Base-by-base conservation (phyloP, 2,113 vertebrate species). In the Cavia aperea region DNA sequence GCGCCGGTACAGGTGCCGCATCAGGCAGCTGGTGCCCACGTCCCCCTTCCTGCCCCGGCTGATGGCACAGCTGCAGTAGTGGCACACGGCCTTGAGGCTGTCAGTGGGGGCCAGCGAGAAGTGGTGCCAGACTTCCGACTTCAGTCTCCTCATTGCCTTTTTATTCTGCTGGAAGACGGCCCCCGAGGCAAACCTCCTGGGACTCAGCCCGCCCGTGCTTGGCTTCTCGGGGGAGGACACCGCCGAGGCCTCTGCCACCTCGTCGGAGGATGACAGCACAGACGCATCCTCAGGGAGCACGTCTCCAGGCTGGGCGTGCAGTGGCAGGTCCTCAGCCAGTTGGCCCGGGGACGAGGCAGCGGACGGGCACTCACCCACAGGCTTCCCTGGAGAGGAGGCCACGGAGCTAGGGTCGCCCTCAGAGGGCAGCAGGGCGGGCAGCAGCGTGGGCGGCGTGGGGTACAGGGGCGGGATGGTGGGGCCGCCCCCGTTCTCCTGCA, bases 101-200 rank as follows among this genome's bases (percentile, higher is more conserved):
- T 99, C 99, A 14, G 96, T 98, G 78, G 99, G 98, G 0, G 97
- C 99, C 97, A 95, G 98, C 89, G 97, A 99, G 97, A 98, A 99
- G 97, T 99, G 99, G 89, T 99, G 98, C 99, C 99, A 99, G 24
- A 99, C 99, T 96, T 99, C 99, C 0, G 99, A 99, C 96, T 99
- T 99, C 43, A 99, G 98, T 79, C 98, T 98, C 96, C 98, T 98
- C 98, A 99, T 99, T 58, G 98, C 98, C 96, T 98, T 98, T 94
- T 99, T 99, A 91, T 99, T 99, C 97, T 99, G 99, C 94, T 99
- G 99, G 97, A 99, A 99, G 93, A 99, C 96, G 3, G 98, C 97
- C 21, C 98, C 97, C 1, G 98, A 88, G 85, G 97, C 97, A 96
- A 94, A 94, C 89, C 89, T 62, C 31, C 96, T 54, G 1, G 96